Percentiles rank a stretch among this genome's conserved stretches.
Conservation (phyloP, 2,888 invertebrate species). For the Amblyteles armatorius region DNA sequence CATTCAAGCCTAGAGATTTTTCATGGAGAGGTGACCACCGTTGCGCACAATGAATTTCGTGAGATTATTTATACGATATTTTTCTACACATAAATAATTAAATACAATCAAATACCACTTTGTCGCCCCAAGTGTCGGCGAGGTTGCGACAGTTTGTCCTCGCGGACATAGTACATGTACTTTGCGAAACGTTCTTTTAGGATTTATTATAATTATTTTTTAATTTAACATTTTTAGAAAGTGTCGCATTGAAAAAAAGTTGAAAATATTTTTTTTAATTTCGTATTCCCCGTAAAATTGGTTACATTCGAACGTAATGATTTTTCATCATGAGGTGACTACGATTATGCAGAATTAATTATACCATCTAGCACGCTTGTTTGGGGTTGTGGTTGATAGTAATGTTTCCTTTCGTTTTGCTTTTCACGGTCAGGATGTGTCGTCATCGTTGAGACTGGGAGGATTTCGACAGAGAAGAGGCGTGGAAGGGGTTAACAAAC, state of each 20-base stretch:
- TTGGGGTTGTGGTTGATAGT: background rate
- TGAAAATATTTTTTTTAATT: too few species aligned
- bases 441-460: constrained; percentile 48
- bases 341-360: background rate
- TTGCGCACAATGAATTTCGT: too few species aligned
- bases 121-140: background rate
- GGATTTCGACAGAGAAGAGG: constrained; percentile 26
- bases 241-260: too few species aligned
- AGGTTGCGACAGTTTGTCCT: background rate
- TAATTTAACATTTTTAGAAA: too few species aligned
- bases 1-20: too few species aligned
- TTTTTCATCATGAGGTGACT: too few species aligned
- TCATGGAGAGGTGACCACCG: too few species aligned
- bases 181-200: background rate
- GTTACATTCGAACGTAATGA: too few species aligned
- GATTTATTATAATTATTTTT: too few species aligned
- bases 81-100: too few species aligned
- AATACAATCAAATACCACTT: background rate
- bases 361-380: background rate
- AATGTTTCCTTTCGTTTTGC: background rate
- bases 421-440: constrained; percentile 60
- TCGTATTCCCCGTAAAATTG: too few species aligned
- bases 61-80: too few species aligned
- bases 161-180: background rate
- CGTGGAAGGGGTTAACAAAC: constrained; percentile 4